phyloP scores from a whole-genome alignment of 1,140 invertebrate genomes.

The Eulimnadia texana region DNA sequence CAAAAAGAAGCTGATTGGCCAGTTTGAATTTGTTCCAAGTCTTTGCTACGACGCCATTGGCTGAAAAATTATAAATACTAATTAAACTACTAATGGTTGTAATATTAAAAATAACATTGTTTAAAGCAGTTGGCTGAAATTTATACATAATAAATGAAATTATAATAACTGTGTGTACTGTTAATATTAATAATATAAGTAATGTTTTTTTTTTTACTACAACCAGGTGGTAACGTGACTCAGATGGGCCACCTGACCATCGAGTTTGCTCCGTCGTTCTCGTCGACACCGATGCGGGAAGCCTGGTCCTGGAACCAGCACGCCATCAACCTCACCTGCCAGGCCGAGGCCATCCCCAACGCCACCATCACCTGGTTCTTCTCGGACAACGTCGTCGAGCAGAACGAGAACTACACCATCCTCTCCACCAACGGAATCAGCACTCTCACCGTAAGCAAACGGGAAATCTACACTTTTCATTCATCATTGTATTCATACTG shows the following conservation, averaged over 20 bases:
- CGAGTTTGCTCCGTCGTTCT: conserved; percentile 64
- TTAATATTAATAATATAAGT: not conserved
- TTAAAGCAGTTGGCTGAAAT: no score
- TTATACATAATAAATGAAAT: no score
- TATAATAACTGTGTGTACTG: no score
- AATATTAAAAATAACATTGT: no score
- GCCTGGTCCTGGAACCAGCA: conserved; percentile 65
- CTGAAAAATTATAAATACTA: no score
- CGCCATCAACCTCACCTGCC: conserved; percentile 69
- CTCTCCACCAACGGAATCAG: conserved; percentile 49
- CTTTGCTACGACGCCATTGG: no score
- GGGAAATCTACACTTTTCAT: not conserved
- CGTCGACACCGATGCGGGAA: conserved; percentile 44
- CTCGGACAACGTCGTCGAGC: conserved; percentile 31
- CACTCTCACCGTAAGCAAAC: conserved; percentile 34
- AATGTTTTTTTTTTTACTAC: not conserved
- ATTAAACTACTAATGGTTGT: no score
- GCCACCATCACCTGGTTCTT: conserved; percentile 74
- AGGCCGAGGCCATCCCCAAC: conserved; percentile 80
- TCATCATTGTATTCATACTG: no score
- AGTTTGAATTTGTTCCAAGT: no score
- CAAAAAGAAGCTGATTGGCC: no score
- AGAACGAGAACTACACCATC: conserved; percentile 35
- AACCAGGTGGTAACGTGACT: conserved; percentile 19
- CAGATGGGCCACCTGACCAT: conserved; percentile 58